Percentiles rank a stretch among this genome's conserved stretches.
Conservation (phyloP, 2,888 invertebrate genomes). For the Dermolepida albohirtum region DNA sequence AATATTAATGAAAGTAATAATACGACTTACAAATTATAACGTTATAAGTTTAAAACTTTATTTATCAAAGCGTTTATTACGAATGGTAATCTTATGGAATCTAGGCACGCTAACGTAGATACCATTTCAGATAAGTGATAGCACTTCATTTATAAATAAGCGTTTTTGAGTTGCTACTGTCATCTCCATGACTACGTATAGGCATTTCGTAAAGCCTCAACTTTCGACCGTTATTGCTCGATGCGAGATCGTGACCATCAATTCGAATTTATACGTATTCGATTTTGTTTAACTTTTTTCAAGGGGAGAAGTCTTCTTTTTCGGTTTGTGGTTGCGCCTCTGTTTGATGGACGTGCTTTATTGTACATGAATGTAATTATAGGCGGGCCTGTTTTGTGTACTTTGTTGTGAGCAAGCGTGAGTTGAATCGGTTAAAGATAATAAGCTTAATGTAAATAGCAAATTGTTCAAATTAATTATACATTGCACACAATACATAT, state of each 20-base stretch:
- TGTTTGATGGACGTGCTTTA: conserved; percentile 36
- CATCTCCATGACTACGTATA: no score
- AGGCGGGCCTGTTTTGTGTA: conserved; percentile 27
- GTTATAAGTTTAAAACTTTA: no score
- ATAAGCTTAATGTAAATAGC: conserved; percentile 5
- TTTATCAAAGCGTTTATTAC: no score
- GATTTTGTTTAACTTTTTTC: conserved; percentile 24
- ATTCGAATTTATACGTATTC: conserved; percentile 8
- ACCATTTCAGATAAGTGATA: no score
- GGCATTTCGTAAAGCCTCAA: neutral
- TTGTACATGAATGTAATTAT: conserved; percentile 32
- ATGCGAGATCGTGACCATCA: conserved; percentile 6
- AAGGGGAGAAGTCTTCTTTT: conserved; percentile 9
- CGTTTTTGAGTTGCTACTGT: no score
- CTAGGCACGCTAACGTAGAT: no score
- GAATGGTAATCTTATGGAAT: no score
- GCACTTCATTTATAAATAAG: no score
- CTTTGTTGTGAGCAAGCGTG: conserved; percentile 28
- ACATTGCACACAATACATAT: no score
- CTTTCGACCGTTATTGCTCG: neutral
- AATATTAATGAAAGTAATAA: no score
- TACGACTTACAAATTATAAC: no score
- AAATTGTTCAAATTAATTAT: conserved; percentile 15
- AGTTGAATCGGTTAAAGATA: conserved; percentile 25
- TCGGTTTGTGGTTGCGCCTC: conserved; percentile 24